Evolutionary conservation across 2,888 invertebrate species (phyloP).

Genomic region (Gnatocerus cornutus): DNA sequence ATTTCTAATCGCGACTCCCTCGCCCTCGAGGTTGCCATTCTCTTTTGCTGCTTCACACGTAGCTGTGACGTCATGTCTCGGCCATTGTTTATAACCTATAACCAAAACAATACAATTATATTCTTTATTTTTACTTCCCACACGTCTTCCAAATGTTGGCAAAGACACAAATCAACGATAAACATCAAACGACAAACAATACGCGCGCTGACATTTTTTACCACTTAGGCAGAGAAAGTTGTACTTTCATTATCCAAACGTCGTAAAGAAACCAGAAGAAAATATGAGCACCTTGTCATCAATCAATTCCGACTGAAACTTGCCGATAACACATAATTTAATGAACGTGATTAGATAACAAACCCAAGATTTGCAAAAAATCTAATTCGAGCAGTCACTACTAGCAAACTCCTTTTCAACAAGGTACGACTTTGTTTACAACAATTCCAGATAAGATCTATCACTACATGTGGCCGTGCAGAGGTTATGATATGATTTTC

Average conservation of each 20-base stretch:
- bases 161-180: neutral
- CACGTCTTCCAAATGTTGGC: neutral
- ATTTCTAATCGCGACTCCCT: conserved; percentile 61
- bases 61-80: conserved; percentile 50
- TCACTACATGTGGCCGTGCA: too few relatives aligned
- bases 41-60: conserved; percentile 58
- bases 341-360: neutral
- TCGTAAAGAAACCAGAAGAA: neutral
- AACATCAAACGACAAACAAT: neutral
- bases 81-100: conserved; percentile 51
- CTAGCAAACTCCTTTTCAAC: too few relatives aligned
- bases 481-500: too few relatives aligned
- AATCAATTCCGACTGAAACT: too few relatives aligned
- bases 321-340: too few relatives aligned
- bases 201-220: conserved; percentile 6
- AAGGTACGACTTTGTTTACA: too few relatives aligned
- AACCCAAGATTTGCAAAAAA: too few relatives aligned
- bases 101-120: conserved; percentile 34
- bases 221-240: conserved; percentile 8
- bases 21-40: conserved; percentile 54
- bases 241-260: conserved; percentile 4
- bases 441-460: too few relatives aligned
- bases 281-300: neutral
- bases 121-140: neutral
- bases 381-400: too few relatives aligned